Evolutionary conservation across 2,888 invertebrate genomes (phyloP).

Genomic region (Pharmacophagus antenor): DNA sequence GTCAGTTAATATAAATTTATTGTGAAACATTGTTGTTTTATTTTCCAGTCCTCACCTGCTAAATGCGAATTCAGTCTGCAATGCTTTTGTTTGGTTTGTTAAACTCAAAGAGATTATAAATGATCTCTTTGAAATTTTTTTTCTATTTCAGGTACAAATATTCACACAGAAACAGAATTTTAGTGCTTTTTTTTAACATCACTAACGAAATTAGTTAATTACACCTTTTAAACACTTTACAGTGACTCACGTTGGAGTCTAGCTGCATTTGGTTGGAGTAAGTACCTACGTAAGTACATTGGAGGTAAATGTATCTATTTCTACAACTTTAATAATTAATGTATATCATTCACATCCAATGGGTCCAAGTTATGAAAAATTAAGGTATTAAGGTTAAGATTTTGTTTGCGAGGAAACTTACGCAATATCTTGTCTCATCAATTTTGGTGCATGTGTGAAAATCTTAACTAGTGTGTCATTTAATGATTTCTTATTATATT

Average conservation of each 20-base stretch:
- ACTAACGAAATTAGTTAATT: background rate
- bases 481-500: no score
- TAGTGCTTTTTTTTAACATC: background rate
- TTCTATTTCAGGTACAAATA: background rate
- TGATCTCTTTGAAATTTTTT: no score
- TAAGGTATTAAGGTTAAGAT: no score
- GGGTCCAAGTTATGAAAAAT: no score
- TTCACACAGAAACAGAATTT: background rate
- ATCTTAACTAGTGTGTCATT: no score
- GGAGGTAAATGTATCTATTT: background rate
- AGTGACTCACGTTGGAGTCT: background rate
- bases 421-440: no score
- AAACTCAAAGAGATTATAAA: no score
- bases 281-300: no score
- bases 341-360: no score
- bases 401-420: no score
- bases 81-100: conserved; percentile 2
- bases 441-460: no score
- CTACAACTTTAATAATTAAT: background rate
- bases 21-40: conserved; percentile 76
- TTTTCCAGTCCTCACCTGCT: conserved; percentile 49
- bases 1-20: conserved; percentile 78
- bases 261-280: background rate
- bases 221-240: background rate
- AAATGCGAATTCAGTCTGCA: conserved; percentile 46